Percentiles rank a stretch among this genome's conserved stretches.
phyloP scores from a whole-genome alignment of 2,888 invertebrate genomes.

The Euphydryas editha region DNA sequence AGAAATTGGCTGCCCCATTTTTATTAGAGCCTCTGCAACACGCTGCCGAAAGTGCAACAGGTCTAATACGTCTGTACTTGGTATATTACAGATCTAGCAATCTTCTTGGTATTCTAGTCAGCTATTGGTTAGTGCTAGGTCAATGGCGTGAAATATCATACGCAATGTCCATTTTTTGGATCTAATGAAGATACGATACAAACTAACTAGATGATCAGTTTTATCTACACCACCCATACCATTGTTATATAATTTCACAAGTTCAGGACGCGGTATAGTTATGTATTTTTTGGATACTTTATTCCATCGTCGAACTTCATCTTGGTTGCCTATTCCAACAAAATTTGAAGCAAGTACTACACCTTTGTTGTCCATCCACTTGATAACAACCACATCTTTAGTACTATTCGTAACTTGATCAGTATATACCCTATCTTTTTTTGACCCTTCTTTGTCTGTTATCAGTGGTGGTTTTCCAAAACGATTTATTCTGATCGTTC shows the following conservation, averaged over 20 bases:
- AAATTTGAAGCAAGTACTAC: neutral
- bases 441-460: constrained; percentile 42
- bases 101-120: neutral
- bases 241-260: neutral
- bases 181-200: neutral
- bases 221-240: neutral
- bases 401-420: no score
- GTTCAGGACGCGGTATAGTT: neutral
- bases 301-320: neutral
- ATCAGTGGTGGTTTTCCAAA: constrained; percentile 42
- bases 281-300: neutral
- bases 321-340: neutral
- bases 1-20: neutral
- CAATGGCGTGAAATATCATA: neutral
- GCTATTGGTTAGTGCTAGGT: neutral
- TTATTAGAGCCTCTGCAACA: neutral
- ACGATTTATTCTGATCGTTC: constrained; percentile 46
- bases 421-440: constrained; percentile 43
- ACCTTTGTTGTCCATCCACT: neutral
- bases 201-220: neutral
- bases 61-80: neutral
- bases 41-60: neutral
- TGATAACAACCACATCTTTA: neutral
- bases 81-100: neutral
- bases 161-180: neutral